These are phyloP conservation scores for Myripristis murdjan DNA, from an alignment of 2,797 vertebrate genomes.

Conservation along the genomic window DNA sequence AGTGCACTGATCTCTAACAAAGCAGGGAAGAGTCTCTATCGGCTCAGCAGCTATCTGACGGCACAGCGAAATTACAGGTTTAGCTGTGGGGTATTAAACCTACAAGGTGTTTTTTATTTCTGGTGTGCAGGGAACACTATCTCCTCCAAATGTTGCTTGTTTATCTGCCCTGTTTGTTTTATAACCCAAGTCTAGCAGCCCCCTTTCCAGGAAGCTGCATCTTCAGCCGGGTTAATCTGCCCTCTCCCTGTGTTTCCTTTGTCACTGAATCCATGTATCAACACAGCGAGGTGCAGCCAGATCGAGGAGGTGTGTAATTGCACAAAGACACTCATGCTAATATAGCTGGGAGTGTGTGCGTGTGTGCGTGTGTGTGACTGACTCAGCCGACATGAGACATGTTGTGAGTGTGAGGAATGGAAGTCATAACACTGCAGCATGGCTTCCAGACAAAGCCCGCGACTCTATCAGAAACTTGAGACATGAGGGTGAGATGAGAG, in stretches of 20 bases:
- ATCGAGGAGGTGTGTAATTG: constrained; percentile 82
- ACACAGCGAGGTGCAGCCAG: constrained; percentile 78
- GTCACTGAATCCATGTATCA: constrained; percentile 83
- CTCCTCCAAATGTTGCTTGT: constrained; percentile 83
- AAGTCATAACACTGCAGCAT: constrained; percentile 79
- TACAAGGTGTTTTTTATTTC: constrained; percentile 82
- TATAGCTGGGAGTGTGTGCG: constrained; percentile 47
- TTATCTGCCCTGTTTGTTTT: constrained; percentile 87
- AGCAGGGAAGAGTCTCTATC: constrained; percentile 83
- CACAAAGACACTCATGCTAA: constrained; percentile 79
- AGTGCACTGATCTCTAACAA: constrained; percentile 85
- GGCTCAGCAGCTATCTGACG: constrained; percentile 85
- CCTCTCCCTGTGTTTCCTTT: constrained; percentile 84
- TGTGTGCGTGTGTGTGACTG: constrained; percentile 64
- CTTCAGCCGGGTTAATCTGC: constrained; percentile 82
- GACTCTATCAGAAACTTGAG: constrained; percentile 76
- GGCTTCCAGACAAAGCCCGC: constrained; percentile 73
- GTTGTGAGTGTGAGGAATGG: constrained; percentile 73
- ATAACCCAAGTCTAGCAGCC: constrained; percentile 75
- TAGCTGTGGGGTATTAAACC: constrained; percentile 86
- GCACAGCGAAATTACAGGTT: constrained; percentile 84
- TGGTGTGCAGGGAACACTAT: constrained; percentile 79
- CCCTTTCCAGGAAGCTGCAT: constrained; percentile 73
- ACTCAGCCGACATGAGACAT: constrained; percentile 74
- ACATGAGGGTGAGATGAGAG: constrained; percentile 77